Percentiles rank a stretch among this genome's conserved stretches.
phyloP scores from a whole-genome alignment of 23 tunicate genomes.

The Styela plicata region DNA sequence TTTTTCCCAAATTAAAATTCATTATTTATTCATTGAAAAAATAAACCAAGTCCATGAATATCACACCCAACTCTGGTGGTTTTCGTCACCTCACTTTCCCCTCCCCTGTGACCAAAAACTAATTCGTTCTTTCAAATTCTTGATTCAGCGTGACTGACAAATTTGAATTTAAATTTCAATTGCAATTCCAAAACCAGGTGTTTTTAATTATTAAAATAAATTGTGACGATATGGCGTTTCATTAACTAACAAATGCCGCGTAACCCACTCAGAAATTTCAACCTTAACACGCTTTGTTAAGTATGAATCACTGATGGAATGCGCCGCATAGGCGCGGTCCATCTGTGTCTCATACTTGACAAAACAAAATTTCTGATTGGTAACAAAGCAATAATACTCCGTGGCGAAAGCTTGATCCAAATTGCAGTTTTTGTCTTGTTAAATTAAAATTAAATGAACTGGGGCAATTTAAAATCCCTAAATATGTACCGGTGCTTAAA shows the following conservation, averaged over 20 bases:
- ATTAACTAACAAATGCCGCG: neutral
- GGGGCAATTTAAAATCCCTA: neutral
- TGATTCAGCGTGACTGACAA: neutral
- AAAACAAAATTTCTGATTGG: too few species aligned
- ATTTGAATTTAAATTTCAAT: neutral
- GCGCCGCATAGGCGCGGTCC: too few species aligned
- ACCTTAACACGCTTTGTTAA: too few species aligned
- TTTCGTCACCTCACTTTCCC: neutral
- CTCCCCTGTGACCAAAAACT: neutral
- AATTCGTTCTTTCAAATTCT: neutral
- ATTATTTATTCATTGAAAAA: neutral
- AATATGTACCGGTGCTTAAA: neutral
- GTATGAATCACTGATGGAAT: too few species aligned
- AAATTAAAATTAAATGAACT: neutral
- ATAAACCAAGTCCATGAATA: neutral
- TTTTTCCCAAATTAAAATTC: neutral
- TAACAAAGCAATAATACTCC: neutral
- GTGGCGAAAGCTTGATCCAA: neutral
- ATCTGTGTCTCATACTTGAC: too few species aligned
- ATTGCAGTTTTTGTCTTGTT: neutral
- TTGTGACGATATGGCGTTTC: neutral
- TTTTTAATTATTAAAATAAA: too few species aligned
- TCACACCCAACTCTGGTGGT: neutral
- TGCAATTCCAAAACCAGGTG: neutral
- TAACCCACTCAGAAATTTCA: too few species aligned